Percentiles rank a stretch among this genome's conserved stretches.
phyloP scores from a whole-genome alignment of 1,140 invertebrate genomes.

The Planococcus citri region DNA sequence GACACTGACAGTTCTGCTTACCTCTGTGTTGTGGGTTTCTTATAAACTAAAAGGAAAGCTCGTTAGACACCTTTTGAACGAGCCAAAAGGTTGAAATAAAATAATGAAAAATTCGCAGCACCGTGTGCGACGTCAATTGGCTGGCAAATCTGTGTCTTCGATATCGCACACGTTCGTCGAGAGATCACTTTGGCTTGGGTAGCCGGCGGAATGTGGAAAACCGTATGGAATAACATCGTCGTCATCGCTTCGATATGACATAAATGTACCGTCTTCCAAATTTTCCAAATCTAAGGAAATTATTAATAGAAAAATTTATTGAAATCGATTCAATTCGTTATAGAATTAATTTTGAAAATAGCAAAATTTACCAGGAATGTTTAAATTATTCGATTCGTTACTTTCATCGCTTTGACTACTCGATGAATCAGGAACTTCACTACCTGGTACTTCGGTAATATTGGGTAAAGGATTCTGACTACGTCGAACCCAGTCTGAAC shows the following conservation, averaged over 20 bases:
- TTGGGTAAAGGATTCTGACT: conserved; percentile 73
- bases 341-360: too few species aligned
- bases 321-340: neutral
- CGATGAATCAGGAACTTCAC: conserved; percentile 79
- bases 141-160: conserved; percentile 60
- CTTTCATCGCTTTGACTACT: conserved; percentile 79
- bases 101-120: neutral
- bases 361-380: neutral
- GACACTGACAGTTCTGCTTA: neutral
- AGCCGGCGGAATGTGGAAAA: conserved; percentile 40
- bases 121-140: neutral
- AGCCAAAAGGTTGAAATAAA: neutral
- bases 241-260: conserved; percentile 59
- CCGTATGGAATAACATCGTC: conserved; percentile 52
- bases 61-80: neutral
- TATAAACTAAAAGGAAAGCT: neutral
- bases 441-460: conserved; percentile 81
- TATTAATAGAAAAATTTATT: neutral
- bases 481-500: conserved; percentile 80
- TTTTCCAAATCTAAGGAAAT: conserved; percentile 52
- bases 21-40: neutral
- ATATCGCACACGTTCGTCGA: conserved; percentile 83
- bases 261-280: conserved; percentile 61
- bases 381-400: conserved; percentile 42
- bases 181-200: conserved; percentile 60